Evolutionary conservation across 2,797 vertebrate genomes (phyloP).

Genomic region (Lutjanus campechanus): DNA sequence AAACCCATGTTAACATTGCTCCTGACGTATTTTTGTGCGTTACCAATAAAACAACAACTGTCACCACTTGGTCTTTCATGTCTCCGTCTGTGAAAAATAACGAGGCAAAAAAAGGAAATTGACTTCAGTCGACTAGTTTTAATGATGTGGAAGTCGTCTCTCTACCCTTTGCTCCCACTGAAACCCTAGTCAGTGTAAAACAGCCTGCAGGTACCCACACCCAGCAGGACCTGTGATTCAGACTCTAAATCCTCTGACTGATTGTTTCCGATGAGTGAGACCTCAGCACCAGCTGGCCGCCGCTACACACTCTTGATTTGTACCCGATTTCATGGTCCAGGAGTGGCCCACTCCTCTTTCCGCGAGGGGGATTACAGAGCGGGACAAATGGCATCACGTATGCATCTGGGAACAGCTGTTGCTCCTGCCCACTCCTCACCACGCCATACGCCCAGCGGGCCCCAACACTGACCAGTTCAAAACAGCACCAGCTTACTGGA

Average conservation of each 20-base stretch:
- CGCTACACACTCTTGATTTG: conserved; percentile 79
- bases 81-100: conserved; percentile 50
- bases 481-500: conserved; percentile 45
- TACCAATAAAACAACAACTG: conserved; percentile 43
- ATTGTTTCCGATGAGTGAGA: conserved; percentile 84
- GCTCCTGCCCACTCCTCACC: conserved; percentile 66
- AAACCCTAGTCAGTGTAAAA: conserved; percentile 56
- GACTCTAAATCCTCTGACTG: conserved; percentile 76
- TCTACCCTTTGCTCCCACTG: conserved; percentile 48
- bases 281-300: conserved; percentile 78
- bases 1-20: conserved; percentile 19
- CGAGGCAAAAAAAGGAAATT: conserved; percentile 21
- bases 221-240: conserved; percentile 68
- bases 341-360: conserved; percentile 75
- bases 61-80: conserved; percentile 38
- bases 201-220: conserved; percentile 63
- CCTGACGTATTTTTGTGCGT: conserved; percentile 2
- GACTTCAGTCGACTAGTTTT: conserved; percentile 30
- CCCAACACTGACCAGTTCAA: conserved; percentile 33
- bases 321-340: conserved; percentile 83
- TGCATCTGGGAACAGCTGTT: conserved; percentile 88
- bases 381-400: conserved; percentile 84
- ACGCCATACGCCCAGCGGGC: conserved; percentile 43
- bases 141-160: conserved; percentile 35
- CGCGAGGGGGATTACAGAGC: conserved; percentile 77